Conservation (phyloP, 2,888 invertebrate genomes). For the Seira musarum region DNA sequence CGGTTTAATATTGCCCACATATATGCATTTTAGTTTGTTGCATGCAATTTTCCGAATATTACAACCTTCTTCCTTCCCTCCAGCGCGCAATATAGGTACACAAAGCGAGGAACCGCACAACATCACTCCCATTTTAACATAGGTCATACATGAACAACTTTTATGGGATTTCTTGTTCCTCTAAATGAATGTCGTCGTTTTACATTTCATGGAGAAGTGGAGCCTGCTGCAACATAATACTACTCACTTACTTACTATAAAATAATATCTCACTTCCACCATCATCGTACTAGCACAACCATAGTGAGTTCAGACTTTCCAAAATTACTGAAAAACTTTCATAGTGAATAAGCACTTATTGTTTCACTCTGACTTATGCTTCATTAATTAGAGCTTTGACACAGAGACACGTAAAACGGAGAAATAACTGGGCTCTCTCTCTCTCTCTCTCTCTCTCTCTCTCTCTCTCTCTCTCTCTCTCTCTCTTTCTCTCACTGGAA, state of each 20-base stretch:
- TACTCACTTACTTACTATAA: no score
- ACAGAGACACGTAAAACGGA: slow-evolving; percentile 32
- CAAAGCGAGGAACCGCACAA: no score
- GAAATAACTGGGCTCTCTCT: slow-evolving; percentile 14
- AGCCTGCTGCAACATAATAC: no score
- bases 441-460: slow-evolving; percentile 2
- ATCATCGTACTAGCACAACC: no score
- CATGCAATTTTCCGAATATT: neutral
- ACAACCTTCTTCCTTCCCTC: neutral
- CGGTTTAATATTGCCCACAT: no score
- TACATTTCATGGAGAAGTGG: no score
- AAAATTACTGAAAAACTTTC: no score
- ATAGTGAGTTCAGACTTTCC: no score
- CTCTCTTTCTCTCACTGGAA: neutral
- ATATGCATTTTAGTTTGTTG: neutral
- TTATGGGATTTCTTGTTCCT: slow-evolving; percentile 2
- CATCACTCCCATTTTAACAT: slow-evolving; percentile 15
- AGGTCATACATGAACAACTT: slow-evolving; percentile 15
- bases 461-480: neutral
- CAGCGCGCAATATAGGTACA: no score
- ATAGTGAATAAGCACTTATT: neutral
- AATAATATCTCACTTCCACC: no score
- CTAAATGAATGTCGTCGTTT: no score
- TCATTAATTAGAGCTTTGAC: slow-evolving; percentile 58
- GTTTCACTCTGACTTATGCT: slow-evolving; percentile 49